Percentiles rank a stretch among this genome's conserved stretches.
These are phyloP conservation scores for Tapirus terrestris DNA, from an alignment of 2,113 vertebrate species.

Conservation along the genomic window DNA sequence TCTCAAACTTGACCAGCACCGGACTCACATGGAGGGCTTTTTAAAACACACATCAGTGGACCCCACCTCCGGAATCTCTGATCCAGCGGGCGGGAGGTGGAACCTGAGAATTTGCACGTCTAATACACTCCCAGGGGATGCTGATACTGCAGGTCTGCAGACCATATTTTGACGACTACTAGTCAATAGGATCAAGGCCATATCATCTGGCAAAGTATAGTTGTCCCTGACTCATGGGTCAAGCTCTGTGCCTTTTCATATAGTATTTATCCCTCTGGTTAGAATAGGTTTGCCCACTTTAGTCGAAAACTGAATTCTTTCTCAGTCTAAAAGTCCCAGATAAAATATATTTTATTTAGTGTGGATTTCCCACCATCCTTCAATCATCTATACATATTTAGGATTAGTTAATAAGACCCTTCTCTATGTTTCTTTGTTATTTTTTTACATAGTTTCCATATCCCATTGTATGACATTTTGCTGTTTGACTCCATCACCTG, in stretches of 20 bases:
- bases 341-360: background rate
- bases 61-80: fast-evolving
- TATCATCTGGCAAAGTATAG: background rate
- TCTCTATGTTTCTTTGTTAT: background rate
- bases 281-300: background rate
- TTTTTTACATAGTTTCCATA: background rate
- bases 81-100: too few species aligned
- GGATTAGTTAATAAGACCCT: background rate
- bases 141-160: too few species aligned
- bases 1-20: background rate
- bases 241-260: background rate
- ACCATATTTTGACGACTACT: background rate
- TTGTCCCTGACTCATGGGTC: too few species aligned
- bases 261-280: background rate
- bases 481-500: background rate
- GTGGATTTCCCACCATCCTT: background rate
- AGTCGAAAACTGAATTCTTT: background rate
- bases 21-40: background rate
- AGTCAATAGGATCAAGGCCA: background rate
- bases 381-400: background rate
- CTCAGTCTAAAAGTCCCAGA: background rate
- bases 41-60: background rate
- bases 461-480: background rate
- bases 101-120: background rate
- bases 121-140: background rate